Base-by-base conservation (phyloP, 2,888 invertebrate genomes). In the Pandemis heparana region DNA sequence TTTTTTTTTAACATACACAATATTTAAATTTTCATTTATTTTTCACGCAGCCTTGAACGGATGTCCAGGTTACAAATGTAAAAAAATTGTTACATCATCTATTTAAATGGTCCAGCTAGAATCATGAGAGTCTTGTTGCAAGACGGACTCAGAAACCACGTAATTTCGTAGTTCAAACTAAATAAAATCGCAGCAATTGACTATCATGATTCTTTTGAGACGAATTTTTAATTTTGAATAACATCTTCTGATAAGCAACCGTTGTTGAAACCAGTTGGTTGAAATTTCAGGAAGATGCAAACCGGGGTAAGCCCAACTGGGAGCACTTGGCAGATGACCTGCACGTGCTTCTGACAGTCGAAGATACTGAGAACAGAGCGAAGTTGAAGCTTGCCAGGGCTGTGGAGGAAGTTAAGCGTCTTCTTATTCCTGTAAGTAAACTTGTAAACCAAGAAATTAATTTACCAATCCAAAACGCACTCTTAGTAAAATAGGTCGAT, bases 231-330 rank as follows among this genome's bases (percentile, higher is more conserved):
- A 56, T 10, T n/a, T 51, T 16, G n/a, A 32, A 9, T 8, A 8
- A 46, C n/a, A n/a, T n/a, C 4, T 48, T 48, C 48, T 48, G n/a
- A 0, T 48, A 48, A n/a, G n/a, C 48, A 48, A 48, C n/a, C 12
- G 14, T 32, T 39, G 1, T n/a, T n/a, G 8, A 38, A 39, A 39
- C 39, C 0, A 32, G 7, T 76, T 79, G 75, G 77, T 77, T 70
- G 72, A 79, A 74, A 78, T 87, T 88, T 71, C 95, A 99, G 99
- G 99, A 99, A 95, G 99, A 99, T 90, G 97, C 98, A 87, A 99
- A 99, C 95, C 96, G 99, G 89, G 99, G 99, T 81, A 99, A 99
- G 95, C 99, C 99, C 79, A 99, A 99, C 95, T 99, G 99, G 99
- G 99, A 99, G 92, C 99, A 99, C 91, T 95, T 99, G 89, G 99